Evolutionary conservation across 2,888 invertebrate species (phyloP), one percentile per base, ranked within the genome.

Genomic region (Plebejus melissa): DNA sequence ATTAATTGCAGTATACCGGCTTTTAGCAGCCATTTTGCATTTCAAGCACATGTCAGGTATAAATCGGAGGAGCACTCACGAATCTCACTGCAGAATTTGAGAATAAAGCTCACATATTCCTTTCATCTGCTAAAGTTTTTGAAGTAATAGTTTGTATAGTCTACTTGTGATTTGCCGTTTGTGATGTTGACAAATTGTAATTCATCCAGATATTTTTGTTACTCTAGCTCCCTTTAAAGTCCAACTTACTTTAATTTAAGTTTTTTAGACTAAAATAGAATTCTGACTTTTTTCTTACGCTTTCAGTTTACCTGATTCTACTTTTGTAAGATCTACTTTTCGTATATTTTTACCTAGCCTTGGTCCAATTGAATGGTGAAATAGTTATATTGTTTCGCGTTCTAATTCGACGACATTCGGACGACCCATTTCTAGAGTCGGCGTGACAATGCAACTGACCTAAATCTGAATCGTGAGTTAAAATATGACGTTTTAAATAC

Each of bases 351-450:
- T 16, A 36, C 1, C 11, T 58, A 46, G 65, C 50, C 69, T 54
- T 72, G 72, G 72, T 50, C 72, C 54, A 54, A 72, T 72, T 54
- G 16, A 54, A 54, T 32, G 54, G 13, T 32, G 72, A 28, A 72
- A 50, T 72, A 71, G 13, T 71, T 46, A 54, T 75, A 69, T 75
- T 75, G 71, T 71, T 71, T 75, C 70, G 41, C 38, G 75, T 58
- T 75, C 75, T 75, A 71, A 75, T 75, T 75, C 58, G 46, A 87
- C 88, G 88, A 87, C 87, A 83, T 83, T 87, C 82, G 83, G 83
- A 81, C 87, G 90, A 88, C 90, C 89, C 82, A 83, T 87, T 90
- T 84, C 82, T 83, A 82, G 82, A 82, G 79, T 79, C 79, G 79
- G 81, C 81, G 84, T 86, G 81, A 82, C 82, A 78, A 82, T 86